Evolutionary conservation across 2,888 invertebrate species (phyloP), one percentile per base, ranked within the genome.

Genomic region (Chymomyza procnemis): DNA sequence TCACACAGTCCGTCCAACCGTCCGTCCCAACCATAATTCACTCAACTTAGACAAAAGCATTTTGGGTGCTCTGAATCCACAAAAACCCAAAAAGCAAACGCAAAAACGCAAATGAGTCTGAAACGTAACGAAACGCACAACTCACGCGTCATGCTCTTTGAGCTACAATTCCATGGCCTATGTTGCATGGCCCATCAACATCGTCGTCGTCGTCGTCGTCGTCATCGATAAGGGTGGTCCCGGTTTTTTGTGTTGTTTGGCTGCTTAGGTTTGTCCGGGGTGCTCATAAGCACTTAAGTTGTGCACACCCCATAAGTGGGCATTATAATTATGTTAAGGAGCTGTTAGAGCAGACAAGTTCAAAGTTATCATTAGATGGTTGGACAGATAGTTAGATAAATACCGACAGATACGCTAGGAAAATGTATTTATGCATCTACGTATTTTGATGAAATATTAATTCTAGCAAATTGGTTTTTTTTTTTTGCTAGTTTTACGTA

Each of bases 31-130:
- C 83, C 85, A 83, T 83, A 83, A 83, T 83, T 83, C 83, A 83
- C 83, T 83, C 82, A 85, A 85, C 72, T 85, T 82, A 77, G 85
- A 83, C 83, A 83, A 83, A 83, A 85, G 82, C 82, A 84, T 81
- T 84, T 84, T 66, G 73, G 79, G 61, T 62, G 67, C 70, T 54
- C 68, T 55, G 34, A 21, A 34, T 12, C 63, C 60, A 26, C 26
- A 71, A 76, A 79, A 79, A 75, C 78, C 80, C 78, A 73, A 80
- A 21, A 19, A 21, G 22, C 14, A 68, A 80, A 75, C 75, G 80
- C 69, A 73, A 78, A 80, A 83, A 80, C 80, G 84, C 80, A 80
- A 81, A 84, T 80, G 84, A 79, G 84, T 80, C 76, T 74, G 77
- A 79, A 79, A 75, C 79, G 67, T 66, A 79, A 67, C 34, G 34